Conservation (phyloP, 2,888 invertebrate species). For the Cantharis rustica region DNA sequence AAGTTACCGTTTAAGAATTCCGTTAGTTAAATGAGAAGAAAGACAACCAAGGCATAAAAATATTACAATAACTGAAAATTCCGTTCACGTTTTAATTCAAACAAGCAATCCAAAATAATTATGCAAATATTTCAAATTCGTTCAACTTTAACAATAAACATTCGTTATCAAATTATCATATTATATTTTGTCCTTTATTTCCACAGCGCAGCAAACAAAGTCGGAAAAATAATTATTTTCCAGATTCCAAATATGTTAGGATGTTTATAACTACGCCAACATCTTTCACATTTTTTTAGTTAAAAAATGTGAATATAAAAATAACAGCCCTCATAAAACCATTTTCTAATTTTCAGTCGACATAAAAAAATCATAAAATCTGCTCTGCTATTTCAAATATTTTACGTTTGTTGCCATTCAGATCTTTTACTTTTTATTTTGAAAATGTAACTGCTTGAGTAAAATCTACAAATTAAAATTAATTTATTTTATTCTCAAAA, state of each 20-base stretch:
- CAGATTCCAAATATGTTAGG: conserved; percentile 26
- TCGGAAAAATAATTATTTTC: conserved; percentile 16
- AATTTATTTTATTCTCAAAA: neutral
- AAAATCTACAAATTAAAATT: neutral
- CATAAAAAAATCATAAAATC: conserved; percentile 28
- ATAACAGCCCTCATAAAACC: conserved; percentile 27
- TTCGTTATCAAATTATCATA: conserved; percentile 14
- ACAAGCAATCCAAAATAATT: conserved; percentile 11
- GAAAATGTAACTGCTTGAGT: neutral
- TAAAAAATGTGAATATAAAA: conserved; percentile 18
- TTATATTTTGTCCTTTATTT: conserved; percentile 5
- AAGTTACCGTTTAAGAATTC: neutral
- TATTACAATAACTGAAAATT: neutral
- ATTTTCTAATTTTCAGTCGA: conserved; percentile 29
- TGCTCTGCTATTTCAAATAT: neutral
- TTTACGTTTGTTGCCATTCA: neutral
- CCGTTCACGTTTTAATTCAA: conserved; percentile 1
- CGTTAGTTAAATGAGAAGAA: neutral
- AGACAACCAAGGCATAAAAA: neutral
- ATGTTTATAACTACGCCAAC: conserved; percentile 18
- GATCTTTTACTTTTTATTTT: neutral
- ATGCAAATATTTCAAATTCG: conserved; percentile 10
- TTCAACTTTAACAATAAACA: conserved; percentile 7
- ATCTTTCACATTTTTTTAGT: conserved; percentile 20
- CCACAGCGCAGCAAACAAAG: neutral